These are phyloP conservation scores for Leptarthrus brevirostris DNA, from an alignment of 2,888 invertebrate species.

Conservation along the genomic window DNA sequence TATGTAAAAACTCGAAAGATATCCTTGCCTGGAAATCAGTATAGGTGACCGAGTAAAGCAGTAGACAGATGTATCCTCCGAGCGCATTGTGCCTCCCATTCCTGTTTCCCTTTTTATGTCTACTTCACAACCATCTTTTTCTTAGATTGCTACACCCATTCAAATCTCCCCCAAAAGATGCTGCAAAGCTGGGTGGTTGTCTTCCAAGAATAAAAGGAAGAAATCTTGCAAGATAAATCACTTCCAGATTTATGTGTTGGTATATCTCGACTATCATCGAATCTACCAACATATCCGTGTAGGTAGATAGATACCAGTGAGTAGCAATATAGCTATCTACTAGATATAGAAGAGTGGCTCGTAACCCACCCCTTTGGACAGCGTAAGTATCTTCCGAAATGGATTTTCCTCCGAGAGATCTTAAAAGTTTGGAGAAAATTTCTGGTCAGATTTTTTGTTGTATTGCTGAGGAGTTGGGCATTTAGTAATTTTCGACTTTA, in stretches of 20 bases:
- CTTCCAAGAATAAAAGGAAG: conserved; percentile 41
- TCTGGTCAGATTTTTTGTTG: too few relatives aligned
- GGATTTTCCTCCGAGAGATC: not conserved
- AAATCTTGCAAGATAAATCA: conserved; percentile 48
- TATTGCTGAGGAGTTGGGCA: not conserved
- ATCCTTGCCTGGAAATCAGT: conserved; percentile 25
- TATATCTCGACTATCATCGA: conserved; percentile 43
- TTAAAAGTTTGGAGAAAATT: conserved; percentile 26
- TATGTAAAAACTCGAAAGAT: conserved; percentile 28
- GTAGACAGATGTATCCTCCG: conserved; percentile 41
- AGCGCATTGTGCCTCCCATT: conserved; percentile 20
- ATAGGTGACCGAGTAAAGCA: conserved; percentile 44
- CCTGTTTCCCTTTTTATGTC: conserved; percentile 39
- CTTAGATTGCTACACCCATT: conserved; percentile 36
- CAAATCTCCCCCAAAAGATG: not conserved
- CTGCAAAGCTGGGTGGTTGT: conserved; percentile 15
- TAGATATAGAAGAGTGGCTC: not conserved
- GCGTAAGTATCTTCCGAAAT: conserved; percentile 12
- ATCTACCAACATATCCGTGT: conserved; percentile 30
- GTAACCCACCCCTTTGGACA: not conserved
- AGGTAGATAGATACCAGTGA: not conserved
- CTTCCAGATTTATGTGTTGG: conserved; percentile 46
- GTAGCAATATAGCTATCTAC: not conserved
- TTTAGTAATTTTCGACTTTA: not conserved
- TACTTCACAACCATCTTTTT: conserved; percentile 37